Base-by-base conservation (phyloP, 2,888 invertebrate species). In the Salticus scenicus region DNA sequence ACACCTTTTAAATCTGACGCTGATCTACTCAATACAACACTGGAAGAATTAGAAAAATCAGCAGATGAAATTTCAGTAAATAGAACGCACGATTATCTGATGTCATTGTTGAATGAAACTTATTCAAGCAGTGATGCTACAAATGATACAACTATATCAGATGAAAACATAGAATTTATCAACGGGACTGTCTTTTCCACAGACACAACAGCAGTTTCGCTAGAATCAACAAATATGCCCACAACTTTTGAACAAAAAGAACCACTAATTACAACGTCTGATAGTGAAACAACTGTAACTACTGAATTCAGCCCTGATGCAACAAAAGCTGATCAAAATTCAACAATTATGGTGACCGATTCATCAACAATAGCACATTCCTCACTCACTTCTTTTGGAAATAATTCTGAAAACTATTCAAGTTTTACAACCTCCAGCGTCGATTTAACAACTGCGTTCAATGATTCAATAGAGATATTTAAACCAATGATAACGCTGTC, bases 1-100 rank as follows among this genome's bases (percentile, higher is more conserved):
- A 7, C 72, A 14, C 20, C 41, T 24, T 20, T 31, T 28, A 27
- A 41, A n/a, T 33, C 27, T 1, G 51, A 42, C 14, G 47, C 51
- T n/a, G 27, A 51, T 57, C 31, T 30, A n/a, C 4, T 17, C 7
- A 73, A 73, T 51, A 10, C 33, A 8, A 67, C 80, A 12, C 4
- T 24, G 0, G 17, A n/a, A n/a, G 42, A 72, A 42, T 33, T 72
- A 31, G 42, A 66, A 33, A 31, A 33, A 51, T 67, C 67, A 42
- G 73, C 47, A 14, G 33, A 27, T 27, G 27, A 42, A 12, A 0
- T 66, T 30, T 4, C 30, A 31, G 12, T 17, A 27, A 69, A 77
- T 70, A 69, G 57, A 57, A 77, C 78, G 8, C 78, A 78, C 31
- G 67, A 57, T n/a, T 28, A 69, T 2, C 28, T 77, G 57, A 69